Evolutionary conservation across 2,888 invertebrate species (phyloP), one percentile per base, ranked within the genome.

Genomic region (Mythimna lalbum): DNA sequence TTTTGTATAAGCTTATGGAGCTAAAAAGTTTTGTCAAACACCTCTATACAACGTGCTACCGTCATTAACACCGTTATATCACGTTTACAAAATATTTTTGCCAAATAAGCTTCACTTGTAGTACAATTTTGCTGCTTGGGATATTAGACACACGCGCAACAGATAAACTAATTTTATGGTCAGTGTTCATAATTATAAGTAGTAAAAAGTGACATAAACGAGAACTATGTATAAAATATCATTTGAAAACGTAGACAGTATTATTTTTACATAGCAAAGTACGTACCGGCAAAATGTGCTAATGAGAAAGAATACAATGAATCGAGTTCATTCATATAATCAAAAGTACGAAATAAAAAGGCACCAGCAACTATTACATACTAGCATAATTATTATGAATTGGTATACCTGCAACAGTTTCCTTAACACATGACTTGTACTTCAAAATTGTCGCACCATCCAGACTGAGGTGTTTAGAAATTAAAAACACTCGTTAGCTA

Each of bases 361-460:
- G 14, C 36, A 65, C 4, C 17, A 66, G 3, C 23, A n/a, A 59
- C 6, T 2, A 60, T 71, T 23, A 19, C 36, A 19, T 19, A 65
- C 23, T 27, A 2, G 9, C 3, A 36, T 10, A 33, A 33, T 7
- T 33, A 49, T 0, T 61, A 21, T 27, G 12, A 63, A 57, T 12
- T 21, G 10, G 21, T 57, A 33, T 31, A 73, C 73, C 77, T 73
- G 60, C 2, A 50, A 69, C 10, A 6, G 7, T 49, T 33, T 43
- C n/a, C 17, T 49, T n/a, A 39, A 55, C 39, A 39, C 17, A 14
- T 59, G 36, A 49, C 5, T 67, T 43, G 43, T 36, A n/a, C 21
- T 47, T 27, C 43, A 39, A 21, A n/a, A 36, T 21, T 49, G 14
- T 10, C 23, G 21, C n/a, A 23, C 4, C 33, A 27, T 57, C 17